Evolutionary conservation across 2,888 invertebrate genomes (phyloP).

Genomic region (Temnothorax unifasciatus): DNA sequence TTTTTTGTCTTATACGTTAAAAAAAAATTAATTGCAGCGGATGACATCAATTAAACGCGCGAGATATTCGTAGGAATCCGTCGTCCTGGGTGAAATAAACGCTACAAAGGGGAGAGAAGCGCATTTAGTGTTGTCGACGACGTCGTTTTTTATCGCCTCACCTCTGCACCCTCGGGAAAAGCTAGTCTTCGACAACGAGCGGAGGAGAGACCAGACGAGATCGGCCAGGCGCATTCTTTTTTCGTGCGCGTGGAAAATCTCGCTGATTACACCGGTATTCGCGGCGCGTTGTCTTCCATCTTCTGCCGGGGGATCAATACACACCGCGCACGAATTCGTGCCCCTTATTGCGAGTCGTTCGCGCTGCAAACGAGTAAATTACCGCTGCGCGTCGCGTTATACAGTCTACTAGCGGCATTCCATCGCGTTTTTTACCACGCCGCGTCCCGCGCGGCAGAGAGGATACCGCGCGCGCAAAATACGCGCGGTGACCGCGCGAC

Average conservation of each 20-base stretch:
- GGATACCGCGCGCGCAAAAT: not conserved
- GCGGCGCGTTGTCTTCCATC: slow-evolving; percentile 8
- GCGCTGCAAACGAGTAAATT: slow-evolving; percentile 65
- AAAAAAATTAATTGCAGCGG: not conserved
- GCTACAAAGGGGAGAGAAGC: not conserved
- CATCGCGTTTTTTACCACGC: not conserved
- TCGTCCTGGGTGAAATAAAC: not conserved
- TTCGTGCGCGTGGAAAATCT: slow-evolving; percentile 19
- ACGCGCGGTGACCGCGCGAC: slow-evolving; percentile 53
- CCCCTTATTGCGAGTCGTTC: not conserved
- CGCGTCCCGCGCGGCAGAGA: not conserved
- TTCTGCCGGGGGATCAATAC: not conserved
- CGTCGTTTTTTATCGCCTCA: slow-evolving; percentile 5
- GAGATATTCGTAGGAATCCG: not conserved
- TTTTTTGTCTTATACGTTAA: too few relatives aligned
- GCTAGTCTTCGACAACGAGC: not conserved
- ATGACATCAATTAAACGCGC: not conserved
- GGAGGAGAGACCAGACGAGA: not conserved
- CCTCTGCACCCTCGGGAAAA: not conserved
- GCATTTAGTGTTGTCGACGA: not conserved
- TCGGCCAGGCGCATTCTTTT: slow-evolving; percentile 3
- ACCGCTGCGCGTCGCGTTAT: slow-evolving; percentile 66
- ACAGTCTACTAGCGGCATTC: slow-evolving; percentile 40
- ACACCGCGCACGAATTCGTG: slow-evolving; percentile 54
- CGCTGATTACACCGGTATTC: slow-evolving; percentile 37